Base-by-base conservation (phyloP, 2,113 vertebrate genomes). In the Recurvirostra avosetta region DNA sequence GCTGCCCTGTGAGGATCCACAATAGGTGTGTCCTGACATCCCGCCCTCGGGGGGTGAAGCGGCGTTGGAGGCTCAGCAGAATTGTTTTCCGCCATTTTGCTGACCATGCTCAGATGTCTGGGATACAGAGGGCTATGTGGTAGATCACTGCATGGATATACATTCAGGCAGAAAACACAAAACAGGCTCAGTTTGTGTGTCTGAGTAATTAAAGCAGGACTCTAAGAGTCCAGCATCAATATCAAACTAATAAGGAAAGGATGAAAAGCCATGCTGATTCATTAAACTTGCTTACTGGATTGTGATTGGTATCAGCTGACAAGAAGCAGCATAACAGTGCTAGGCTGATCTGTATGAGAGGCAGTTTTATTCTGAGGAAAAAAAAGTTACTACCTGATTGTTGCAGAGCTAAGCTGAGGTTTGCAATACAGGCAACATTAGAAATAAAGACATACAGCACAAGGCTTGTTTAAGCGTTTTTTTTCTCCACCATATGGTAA, bases 1-100 rank as follows among this genome's bases (percentile, higher is more conserved):
- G 99, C 97, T 99, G 99, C 89, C 99, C 99, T 0, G 98, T 98
- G 38, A 97, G 99, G 86, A 99, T 99, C 97, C 98, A 98, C 9
- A 99, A 99, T 88, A 97, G 99, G 17, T 99, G 99, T 80, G 98
- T 99, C 12, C 92, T 99, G 95, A 99, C 99, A 0, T 99, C 99
- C 36, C 98, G 99, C 32, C 99, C 99, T 0, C 98, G 99, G 1
- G 99, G 98, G 6, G 98, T 99, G 16, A 99, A 98, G 93, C 98
- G 98, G 22, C 98, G 98, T 4, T 99, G 99, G 99, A 97, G 99
- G 63, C 96, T 99, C 8, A 99, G 99, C 95, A 98, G 99, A 2
- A 99, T 99, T 1, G 98, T 99, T 16, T 99, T 99, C 96, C 99
- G 99, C 30, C 98, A 99, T 62, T 98, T 99, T 12, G 99, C 99